Base-by-base conservation (phyloP, 2,888 invertebrate species). In the Branchellion lobata region DNA sequence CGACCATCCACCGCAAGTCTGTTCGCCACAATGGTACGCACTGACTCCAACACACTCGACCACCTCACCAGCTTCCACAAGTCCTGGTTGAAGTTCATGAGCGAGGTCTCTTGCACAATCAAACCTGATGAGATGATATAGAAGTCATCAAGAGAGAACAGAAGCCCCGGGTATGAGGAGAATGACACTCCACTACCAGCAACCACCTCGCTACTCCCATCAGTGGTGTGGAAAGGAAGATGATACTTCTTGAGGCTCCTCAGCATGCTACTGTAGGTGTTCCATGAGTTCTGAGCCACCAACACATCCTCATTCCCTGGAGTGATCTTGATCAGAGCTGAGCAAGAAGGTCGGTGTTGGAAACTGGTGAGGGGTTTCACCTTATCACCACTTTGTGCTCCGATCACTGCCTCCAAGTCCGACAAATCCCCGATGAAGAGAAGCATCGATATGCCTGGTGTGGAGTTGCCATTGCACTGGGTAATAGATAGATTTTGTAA, bases 231-330 rank as follows among this genome's bases (percentile, higher is more conserved):
- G 86, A 91, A 94, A 81, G 91, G 91, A 77, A 96, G 91, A 84
- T 92, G 92, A 88, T 95, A 95, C 80, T 91, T 91, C 87, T 95
- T 95, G 85, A 94, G 89, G 51, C 95, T 91, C 80, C 94, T 90
- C 81, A 94, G 89, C 95, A 95, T 95, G 82, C 91, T 91, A 47
- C 91, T 90, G 85, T 93, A 94, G 81, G 92, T 92, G 85, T 91
- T 92, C 87, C 93, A 94, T 1, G 93, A 92, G 85, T 92, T 93
- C 85, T 95, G 95, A 0, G 93, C 92, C 27, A 93, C 90, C 82
- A 91, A 92, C 40, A 95, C 85, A 83, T 90, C 87, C 29, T 83
- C 82, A 82, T 89, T 87, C 81, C 90, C 90, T 0, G 91, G 90
- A 71, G 91, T 87, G 76, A 92, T 82, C 85, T 92, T 92, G 81